These are phyloP conservation scores for Brachyopa scutellaris DNA, from an alignment of 2,888 invertebrate species.

Conservation along the genomic window DNA sequence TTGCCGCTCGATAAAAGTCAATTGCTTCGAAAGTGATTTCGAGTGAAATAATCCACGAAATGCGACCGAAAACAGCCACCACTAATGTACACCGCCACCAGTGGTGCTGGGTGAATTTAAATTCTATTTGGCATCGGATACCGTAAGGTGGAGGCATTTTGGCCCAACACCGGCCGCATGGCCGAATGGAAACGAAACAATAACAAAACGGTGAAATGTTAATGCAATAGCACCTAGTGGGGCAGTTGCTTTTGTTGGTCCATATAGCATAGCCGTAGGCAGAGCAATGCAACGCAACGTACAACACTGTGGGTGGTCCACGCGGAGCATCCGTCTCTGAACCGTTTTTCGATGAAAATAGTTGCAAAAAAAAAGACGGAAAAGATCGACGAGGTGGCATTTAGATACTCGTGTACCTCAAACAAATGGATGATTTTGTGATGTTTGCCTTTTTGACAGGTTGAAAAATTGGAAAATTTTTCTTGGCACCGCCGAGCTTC, in stretches of 20 bases:
- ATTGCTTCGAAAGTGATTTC: constrained; percentile 72
- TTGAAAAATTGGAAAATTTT: constrained; percentile 65
- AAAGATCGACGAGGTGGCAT: constrained; percentile 57
- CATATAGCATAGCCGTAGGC: constrained; percentile 20
- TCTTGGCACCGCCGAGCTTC: constrained; percentile 53
- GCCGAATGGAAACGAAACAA: constrained; percentile 61
- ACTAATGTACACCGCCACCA: constrained; percentile 69
- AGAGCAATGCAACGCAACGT: constrained; percentile 39
- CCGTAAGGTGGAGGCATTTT: constrained; percentile 4
- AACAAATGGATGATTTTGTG: constrained; percentile 60
- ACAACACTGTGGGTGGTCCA: constrained; percentile 60
- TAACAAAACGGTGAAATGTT: constrained; percentile 66
- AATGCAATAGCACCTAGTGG: constrained; percentile 58
- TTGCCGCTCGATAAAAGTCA: constrained; percentile 72
- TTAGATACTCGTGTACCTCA: constrained; percentile 63
- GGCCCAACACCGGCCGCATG: constrained; percentile 16
- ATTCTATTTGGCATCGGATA: constrained; percentile 48
- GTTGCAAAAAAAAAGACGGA: constrained; percentile 34
- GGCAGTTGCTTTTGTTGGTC: constrained; percentile 22
- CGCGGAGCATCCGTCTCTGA: constrained; percentile 43
- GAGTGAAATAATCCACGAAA: constrained; percentile 73
- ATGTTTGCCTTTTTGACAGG: constrained; percentile 66
- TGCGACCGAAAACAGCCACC: constrained; percentile 72
- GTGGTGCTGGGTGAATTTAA: constrained; percentile 66
- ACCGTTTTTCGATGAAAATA: constrained; percentile 59